Evolutionary conservation across 2,797 vertebrate species (phyloP).

Genomic region (Cichlasoma orientale): DNA sequence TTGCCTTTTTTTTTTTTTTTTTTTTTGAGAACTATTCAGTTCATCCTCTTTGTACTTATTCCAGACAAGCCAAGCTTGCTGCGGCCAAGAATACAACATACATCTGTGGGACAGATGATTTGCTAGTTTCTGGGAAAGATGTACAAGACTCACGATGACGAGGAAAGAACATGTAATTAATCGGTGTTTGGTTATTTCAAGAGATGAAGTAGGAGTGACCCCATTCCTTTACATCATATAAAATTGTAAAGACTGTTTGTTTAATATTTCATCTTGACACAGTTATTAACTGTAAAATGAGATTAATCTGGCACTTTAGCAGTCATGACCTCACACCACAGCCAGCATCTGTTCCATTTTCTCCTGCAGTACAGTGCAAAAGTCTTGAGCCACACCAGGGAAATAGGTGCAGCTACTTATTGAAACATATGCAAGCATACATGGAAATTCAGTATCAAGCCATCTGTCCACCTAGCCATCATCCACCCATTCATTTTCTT

Average conservation of each 20-base stretch:
- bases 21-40: not conserved
- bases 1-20: not conserved
- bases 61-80: constrained; percentile 16
- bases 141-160: not conserved
- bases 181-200: constrained; percentile 28
- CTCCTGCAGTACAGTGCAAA: not conserved
- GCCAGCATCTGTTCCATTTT: not conserved
- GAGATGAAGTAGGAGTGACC: not conserved
- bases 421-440: not conserved
- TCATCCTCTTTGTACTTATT: constrained; percentile 35
- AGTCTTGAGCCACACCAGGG: not conserved
- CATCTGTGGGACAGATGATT: constrained; percentile 52
- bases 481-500: not conserved
- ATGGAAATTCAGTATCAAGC: not conserved
- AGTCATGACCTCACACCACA: not conserved
- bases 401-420: not conserved
- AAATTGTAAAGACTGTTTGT: not conserved
- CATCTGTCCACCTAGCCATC: not conserved
- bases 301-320: not conserved
- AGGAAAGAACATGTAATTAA: constrained; percentile 24
- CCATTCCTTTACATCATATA: constrained; percentile 7
- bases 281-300: not conserved
- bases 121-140: not conserved
- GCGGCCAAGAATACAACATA: constrained; percentile 16
- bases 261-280: constrained; percentile 9